Percentiles rank a stretch among this genome's conserved stretches.
Evolutionary conservation across 2,888 invertebrate genomes (phyloP).

Genomic region (Idaea biselata): DNA sequence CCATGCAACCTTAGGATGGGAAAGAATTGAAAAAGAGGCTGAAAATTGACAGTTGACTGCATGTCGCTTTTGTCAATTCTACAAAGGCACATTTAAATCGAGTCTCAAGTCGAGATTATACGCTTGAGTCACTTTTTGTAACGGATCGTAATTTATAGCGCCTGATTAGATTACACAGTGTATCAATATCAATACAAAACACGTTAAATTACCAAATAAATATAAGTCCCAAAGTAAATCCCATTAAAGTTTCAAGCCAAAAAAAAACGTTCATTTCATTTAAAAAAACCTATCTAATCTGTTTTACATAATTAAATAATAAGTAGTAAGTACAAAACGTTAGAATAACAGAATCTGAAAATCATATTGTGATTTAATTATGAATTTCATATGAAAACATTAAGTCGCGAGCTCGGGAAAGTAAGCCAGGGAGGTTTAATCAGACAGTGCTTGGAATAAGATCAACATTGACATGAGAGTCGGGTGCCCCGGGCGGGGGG

Average conservation of each 20-base stretch:
- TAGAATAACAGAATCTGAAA: constrained; percentile 29
- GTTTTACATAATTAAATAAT: constrained; percentile 9
- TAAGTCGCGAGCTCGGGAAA: constrained; percentile 41
- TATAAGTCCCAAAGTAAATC: too few relatives aligned
- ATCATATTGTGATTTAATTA: constrained; percentile 64
- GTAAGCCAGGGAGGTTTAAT: constrained; percentile 53
- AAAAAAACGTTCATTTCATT: background rate
- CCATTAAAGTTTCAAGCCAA: background rate
- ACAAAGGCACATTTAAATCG: too few relatives aligned
- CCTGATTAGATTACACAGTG: too few relatives aligned
- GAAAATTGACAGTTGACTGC: too few relatives aligned
- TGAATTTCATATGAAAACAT: constrained; percentile 53
- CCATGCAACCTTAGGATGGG: too few relatives aligned
- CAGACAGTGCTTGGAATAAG: constrained; percentile 55
- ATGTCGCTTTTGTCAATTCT: too few relatives aligned
- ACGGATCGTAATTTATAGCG: too few relatives aligned
- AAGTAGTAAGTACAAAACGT: constrained; percentile 1
- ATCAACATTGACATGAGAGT: constrained; percentile 59
- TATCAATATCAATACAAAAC: too few relatives aligned
- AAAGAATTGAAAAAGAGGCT: too few relatives aligned
- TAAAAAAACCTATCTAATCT: constrained; percentile 6
- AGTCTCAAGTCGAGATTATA: too few relatives aligned
- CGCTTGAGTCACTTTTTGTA: too few relatives aligned
- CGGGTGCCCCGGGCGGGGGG: constrained; percentile 30
- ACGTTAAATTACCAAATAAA: too few relatives aligned